Base-by-base conservation (phyloP, 2,888 invertebrate genomes). In the Fragum fragum region DNA sequence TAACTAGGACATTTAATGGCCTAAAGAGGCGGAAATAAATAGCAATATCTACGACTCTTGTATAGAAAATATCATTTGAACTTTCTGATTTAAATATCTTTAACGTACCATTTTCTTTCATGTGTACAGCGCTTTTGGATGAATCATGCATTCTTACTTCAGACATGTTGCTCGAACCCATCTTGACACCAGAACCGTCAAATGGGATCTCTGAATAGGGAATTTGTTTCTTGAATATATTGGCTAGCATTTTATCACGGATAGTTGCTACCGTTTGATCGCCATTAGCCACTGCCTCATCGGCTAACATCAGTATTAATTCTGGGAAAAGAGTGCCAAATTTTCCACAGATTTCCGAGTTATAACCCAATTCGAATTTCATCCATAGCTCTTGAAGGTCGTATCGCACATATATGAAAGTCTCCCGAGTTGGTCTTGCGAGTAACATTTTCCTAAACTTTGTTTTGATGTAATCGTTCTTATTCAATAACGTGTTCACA, bases 341-440 rank as follows among this genome's bases (percentile, higher is more conserved):
- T 23, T 42, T 21, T 23, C 66, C 66, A 42, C 71, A 71, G 11
- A 71, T 71, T 23, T 53, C 23, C 9, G 71, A 36, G 23, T 71
- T 71, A 16, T 55, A 57, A 21, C 57, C 57, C 14, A 71, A 32
- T 71, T 71, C 71, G 18, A 71, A 32, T 36, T 53, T n/a, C 11
- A 71, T 71, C 55, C 55, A 55, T 14, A 5, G 18, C 21, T 36
- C 6, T 28, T 53, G 29, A 9, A 71, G 23, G 52, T 71, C 71
- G 23, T 71, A 57, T n/a, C 55, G 29, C 0, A 71, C 55, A 36
- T 28, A 71, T 9, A 71, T n/a, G 29, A 36, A 71, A 16, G 71
- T 71, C 26, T 71, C 71, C n/a, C 55, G 32, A 18, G 23, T 36
- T 16, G n/a, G 53, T 32, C 57, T 29, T 57, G 21, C 23, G 0